Conservation (phyloP, 1,140 invertebrate genomes). For the Amphibalanus amphitrite region DNA sequence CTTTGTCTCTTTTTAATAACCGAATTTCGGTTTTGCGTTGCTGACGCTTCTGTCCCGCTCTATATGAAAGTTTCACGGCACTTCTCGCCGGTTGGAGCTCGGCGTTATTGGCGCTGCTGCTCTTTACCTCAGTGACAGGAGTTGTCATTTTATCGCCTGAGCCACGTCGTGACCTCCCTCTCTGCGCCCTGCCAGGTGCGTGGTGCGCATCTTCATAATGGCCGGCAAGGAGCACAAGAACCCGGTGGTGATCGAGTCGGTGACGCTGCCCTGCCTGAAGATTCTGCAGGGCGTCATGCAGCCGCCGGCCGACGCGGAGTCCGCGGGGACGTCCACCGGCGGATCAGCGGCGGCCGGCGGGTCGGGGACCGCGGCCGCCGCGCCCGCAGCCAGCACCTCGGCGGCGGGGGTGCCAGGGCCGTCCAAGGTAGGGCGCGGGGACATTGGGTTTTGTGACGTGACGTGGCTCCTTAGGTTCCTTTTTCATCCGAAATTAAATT, state of each 20-base stretch:
- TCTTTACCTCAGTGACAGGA: too few relatives aligned
- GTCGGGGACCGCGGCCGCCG: constrained; percentile 4
- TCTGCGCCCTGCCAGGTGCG: constrained; percentile 34
- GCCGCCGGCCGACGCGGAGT: constrained; percentile 30
- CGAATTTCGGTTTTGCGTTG: too few relatives aligned
- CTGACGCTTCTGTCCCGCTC: too few relatives aligned
- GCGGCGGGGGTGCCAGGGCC: constrained; percentile 12
- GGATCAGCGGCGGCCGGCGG: constrained; percentile 3
- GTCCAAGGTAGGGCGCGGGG: constrained; percentile 12
- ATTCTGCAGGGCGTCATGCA: constrained; percentile 63
- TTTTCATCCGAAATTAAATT: too few relatives aligned
- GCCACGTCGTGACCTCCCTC: too few relatives aligned
- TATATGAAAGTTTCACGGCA: too few relatives aligned
- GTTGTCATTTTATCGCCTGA: too few relatives aligned
- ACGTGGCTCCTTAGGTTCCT: too few relatives aligned
- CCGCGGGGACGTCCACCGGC: neutral
- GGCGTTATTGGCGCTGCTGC: too few relatives aligned
- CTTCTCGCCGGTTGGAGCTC: too few relatives aligned
- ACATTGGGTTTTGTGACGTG: too few relatives aligned
- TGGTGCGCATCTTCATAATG: constrained; percentile 67
- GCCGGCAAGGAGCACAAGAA: constrained; percentile 44
- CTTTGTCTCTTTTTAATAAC: too few relatives aligned
- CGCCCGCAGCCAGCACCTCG: constrained; percentile 7
- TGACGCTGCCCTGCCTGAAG: constrained; percentile 63
- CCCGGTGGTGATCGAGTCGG: constrained; percentile 54